Evolutionary conservation across 2,797 vertebrate species (phyloP).

Genomic region (Sylvia borin): DNA sequence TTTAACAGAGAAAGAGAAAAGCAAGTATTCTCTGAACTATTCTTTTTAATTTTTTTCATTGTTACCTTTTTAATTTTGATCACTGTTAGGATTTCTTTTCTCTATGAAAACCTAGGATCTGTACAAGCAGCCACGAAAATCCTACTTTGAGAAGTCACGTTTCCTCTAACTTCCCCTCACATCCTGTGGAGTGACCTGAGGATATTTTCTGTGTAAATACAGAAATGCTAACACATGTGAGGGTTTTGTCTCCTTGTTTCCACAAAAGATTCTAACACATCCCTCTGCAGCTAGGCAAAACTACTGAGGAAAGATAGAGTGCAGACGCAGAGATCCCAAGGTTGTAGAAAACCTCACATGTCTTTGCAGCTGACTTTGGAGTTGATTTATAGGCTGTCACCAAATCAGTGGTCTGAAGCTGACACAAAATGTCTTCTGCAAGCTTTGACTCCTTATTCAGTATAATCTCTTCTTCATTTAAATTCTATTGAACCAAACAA

Average conservation of each 20-base stretch:
- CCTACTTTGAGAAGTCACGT: neutral
- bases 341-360: neutral
- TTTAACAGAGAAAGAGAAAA: neutral
- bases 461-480: slow-evolving; percentile 53
- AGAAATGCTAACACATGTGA: neutral
- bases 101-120: neutral
- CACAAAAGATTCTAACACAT: neutral
- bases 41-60: neutral
- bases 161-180: neutral
- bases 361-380: neutral
- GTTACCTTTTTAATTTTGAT: neutral
- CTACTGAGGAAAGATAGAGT: neutral
- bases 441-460: slow-evolving; percentile 43
- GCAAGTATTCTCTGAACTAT: neutral
- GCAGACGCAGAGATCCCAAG: neutral
- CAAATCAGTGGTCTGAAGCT: neutral
- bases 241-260: neutral
- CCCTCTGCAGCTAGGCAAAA: neutral
- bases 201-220: neutral
- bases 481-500: slow-evolving; percentile 45
- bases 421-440: slow-evolving; percentile 45
- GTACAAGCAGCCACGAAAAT: neutral
- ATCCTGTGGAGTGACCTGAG: neutral
- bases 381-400: slow-evolving; percentile 38
- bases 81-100: neutral